Percentiles rank a stretch among this genome's conserved stretches.
phyloP scores from a whole-genome alignment of 2,797 vertebrate genomes.

The Thamnophis elegans region DNA sequence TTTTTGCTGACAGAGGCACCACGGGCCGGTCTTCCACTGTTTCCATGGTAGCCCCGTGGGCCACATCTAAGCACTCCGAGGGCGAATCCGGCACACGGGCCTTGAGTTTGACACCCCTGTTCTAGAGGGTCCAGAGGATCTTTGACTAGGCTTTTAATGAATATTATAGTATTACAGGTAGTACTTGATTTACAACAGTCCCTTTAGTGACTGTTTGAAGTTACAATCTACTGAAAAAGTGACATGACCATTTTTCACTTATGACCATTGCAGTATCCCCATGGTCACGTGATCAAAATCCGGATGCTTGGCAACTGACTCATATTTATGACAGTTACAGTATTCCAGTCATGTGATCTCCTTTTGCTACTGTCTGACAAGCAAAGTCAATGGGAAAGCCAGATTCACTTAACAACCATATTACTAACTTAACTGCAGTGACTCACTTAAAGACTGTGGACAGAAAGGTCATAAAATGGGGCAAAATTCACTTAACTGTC shows the following conservation, averaged over 20 bases:
- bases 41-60: no score
- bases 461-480: background rate
- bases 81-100: no score
- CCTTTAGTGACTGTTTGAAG: background rate
- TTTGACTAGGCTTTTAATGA: background rate
- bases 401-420: background rate
- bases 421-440: background rate
- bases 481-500: background rate
- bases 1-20: no score
- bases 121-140: no score
- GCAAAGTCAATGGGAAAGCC: background rate
- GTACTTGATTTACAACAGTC: background rate
- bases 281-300: background rate
- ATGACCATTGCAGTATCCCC: background rate
- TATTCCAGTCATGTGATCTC: background rate
- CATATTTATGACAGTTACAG: background rate
- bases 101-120: no score
- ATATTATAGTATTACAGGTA: background rate
- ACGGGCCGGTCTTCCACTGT: no score
- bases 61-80: no score
- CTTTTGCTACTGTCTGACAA: background rate
- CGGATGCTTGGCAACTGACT: background rate
- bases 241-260: background rate
- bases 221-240: background rate
- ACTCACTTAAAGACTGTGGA: background rate